A percentile compares a stretch with the other conserved stretches of the same genome.
These are phyloP conservation scores for Syngnathus typhle DNA, from an alignment of 2,113 vertebrate genomes.

Conservation along the genomic window DNA sequence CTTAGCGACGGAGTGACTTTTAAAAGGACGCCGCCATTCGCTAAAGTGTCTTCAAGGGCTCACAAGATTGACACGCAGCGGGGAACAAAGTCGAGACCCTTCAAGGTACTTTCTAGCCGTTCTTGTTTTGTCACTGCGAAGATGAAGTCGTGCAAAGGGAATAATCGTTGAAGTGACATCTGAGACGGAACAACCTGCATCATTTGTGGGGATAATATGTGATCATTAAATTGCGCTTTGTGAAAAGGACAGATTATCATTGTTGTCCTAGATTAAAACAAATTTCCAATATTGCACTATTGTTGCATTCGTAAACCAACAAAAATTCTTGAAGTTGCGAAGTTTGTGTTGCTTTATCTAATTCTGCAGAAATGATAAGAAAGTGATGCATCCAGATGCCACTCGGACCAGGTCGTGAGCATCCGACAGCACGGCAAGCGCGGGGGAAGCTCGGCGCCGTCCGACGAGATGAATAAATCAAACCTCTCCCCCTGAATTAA, in stretches of 20 bases:
- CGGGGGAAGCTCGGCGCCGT: constrained; percentile 37
- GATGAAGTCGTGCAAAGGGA: not conserved
- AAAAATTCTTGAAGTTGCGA: too few relatives aligned
- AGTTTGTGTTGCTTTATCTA: not conserved
- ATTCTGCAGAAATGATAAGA: not conserved
- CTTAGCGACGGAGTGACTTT: constrained; percentile 4
- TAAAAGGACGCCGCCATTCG: not conserved
- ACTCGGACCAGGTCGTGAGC: not conserved
- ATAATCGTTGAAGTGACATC: not conserved
- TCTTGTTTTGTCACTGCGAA: not conserved
- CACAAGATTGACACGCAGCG: not conserved
- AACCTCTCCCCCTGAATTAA: constrained; percentile 69
- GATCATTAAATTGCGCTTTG: too few relatives aligned
- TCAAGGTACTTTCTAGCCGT: not conserved
- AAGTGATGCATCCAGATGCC: not conserved
- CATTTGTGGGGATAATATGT: not conserved
- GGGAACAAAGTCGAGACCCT: not conserved
- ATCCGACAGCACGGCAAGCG: constrained; percentile 30
- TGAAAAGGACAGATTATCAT: not conserved
- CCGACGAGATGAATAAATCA: constrained; percentile 64
- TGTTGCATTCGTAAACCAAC: too few relatives aligned
- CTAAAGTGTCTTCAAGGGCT: not conserved
- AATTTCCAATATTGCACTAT: not conserved
- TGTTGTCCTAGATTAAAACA: not conserved
- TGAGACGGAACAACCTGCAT: not conserved